These are phyloP conservation scores for Heliconius ethilla DNA, from an alignment of 2,888 invertebrate species.

Conservation along the genomic window DNA sequence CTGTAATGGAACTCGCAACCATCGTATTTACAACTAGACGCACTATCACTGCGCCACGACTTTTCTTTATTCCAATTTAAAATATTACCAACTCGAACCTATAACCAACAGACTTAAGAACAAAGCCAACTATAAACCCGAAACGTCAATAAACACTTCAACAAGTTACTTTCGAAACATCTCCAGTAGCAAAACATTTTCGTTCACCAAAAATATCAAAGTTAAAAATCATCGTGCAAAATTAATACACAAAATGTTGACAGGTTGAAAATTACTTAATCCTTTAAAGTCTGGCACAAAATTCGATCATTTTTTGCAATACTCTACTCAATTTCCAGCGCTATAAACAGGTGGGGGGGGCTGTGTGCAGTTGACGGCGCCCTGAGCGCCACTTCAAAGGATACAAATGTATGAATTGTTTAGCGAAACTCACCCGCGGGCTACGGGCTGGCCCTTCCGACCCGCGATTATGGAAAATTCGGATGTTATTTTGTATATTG, in stretches of 20 bases:
- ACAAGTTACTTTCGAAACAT: background rate
- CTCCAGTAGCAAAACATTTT: conserved; percentile 26
- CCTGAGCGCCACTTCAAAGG: conserved; percentile 77
- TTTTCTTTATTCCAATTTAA: background rate
- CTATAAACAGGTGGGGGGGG: conserved; percentile 64
- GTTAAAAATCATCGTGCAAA: conserved; percentile 24
- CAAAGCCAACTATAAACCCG: background rate
- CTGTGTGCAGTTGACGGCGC: conserved; percentile 75
- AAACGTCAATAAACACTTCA: conserved; percentile 1
- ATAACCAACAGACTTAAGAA: background rate
- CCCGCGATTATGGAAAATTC: conserved; percentile 52
- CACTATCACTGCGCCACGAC: background rate
- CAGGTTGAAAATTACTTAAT: conserved; percentile 38
- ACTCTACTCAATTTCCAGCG: conserved; percentile 49
- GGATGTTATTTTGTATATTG: conserved; percentile 37
- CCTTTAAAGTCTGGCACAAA: conserved; percentile 36
- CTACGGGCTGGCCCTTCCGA: conserved; percentile 60
- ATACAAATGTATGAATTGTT: conserved; percentile 80
- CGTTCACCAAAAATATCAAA: conserved; percentile 8
- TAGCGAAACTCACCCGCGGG: conserved; percentile 69
- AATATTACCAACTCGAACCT: background rate
- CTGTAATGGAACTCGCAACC: too few relatives aligned
- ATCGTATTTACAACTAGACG: too few relatives aligned
- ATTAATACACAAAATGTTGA: conserved; percentile 29
- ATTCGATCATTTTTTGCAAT: conserved; percentile 43